phyloP scores from a whole-genome alignment of 2,888 invertebrate genomes.

The Ectropis crepuscularia region DNA sequence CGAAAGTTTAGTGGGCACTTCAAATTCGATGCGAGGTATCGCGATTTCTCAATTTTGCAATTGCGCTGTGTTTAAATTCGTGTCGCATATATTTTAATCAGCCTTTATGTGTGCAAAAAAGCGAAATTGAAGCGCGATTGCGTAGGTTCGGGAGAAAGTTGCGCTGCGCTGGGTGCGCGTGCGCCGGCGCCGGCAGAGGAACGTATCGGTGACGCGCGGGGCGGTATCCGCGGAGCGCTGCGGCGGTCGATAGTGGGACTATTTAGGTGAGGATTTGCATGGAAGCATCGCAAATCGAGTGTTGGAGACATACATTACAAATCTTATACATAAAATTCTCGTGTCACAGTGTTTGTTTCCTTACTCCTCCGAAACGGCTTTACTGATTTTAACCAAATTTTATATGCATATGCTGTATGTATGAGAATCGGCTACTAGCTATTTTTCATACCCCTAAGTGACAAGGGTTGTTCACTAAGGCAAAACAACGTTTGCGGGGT shows the following conservation, averaged over 20 bases:
- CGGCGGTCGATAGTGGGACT: slow-evolving; percentile 46
- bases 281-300: slow-evolving; percentile 36
- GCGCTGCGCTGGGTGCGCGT: slow-evolving; percentile 58
- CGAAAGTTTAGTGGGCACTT: slow-evolving; percentile 6
- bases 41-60: slow-evolving; percentile 25
- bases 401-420: too few relatives aligned
- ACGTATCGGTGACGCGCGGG: slow-evolving; percentile 62
- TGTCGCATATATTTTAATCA: slow-evolving; percentile 30
- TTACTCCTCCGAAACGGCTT: too few relatives aligned
- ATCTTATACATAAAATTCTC: slow-evolving; percentile 18
- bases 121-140: slow-evolving; percentile 68
- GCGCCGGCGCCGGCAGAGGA: slow-evolving; percentile 58
- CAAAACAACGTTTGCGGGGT: too few relatives aligned
- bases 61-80: slow-evolving; percentile 28
- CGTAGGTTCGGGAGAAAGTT: slow-evolving; percentile 69
- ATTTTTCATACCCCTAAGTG: too few relatives aligned
- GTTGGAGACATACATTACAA: slow-evolving; percentile 23
- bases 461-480: too few relatives aligned
- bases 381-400: too few relatives aligned
- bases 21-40: slow-evolving; percentile 14
- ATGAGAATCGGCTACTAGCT: too few relatives aligned
- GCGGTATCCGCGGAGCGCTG: slow-evolving; percentile 59
- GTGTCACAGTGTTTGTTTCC: too few relatives aligned
- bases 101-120: slow-evolving; percentile 60
- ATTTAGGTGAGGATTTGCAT: slow-evolving; percentile 49